Evolutionary conservation across 2,797 vertebrate species (phyloP), one percentile per base, ranked within the genome.

Genomic region (Sebastes vulpes): DNA sequence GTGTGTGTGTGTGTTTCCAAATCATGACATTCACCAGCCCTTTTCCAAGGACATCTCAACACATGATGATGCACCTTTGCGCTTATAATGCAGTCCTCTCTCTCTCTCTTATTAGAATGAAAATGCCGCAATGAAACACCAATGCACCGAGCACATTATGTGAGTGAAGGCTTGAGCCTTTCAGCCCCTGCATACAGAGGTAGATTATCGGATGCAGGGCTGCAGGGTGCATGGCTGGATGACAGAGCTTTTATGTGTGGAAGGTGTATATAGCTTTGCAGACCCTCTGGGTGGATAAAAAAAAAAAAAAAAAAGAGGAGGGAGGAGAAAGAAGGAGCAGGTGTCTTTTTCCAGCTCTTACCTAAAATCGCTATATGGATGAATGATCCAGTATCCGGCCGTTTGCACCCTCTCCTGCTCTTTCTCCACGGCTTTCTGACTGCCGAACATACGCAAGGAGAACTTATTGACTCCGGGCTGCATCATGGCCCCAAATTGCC

Each of bases 381-480:
- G 98, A 96, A 99, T 99, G 95, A 99, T 99, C 98, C 98, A 99
- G 96, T 99, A 98, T 90, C 98, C 98, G 91, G 98, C 98, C 95
- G 98, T 98, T 95, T 99, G 98, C 89, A 99, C 98, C 95, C 98
- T 95, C 95, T 99, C 98, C 89, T 99, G 98, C 89, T 99, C 98
- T 87, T 99, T 99, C 95, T 99, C 98, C 95, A 99, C 98, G 66
- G 97, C 98, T 97, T 98, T 98, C 96, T 99, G 98, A 95, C 98
- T 99, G 85, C 98, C 98, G 90, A 99, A 99, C 98, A 99, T 99
- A 82, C 98, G 97, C 93, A 99, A 97, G 86, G 98, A 99, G 96
- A 99, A 99, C 98, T 99, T 99, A 97, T 99, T 99, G 95, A 99
- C 98, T 89, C 98, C 98, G 75, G 98, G 98, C 96, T 99, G 98